These are phyloP conservation scores for Syritta pipiens DNA, from an alignment of 2,888 invertebrate genomes.

Conservation along the genomic window DNA sequence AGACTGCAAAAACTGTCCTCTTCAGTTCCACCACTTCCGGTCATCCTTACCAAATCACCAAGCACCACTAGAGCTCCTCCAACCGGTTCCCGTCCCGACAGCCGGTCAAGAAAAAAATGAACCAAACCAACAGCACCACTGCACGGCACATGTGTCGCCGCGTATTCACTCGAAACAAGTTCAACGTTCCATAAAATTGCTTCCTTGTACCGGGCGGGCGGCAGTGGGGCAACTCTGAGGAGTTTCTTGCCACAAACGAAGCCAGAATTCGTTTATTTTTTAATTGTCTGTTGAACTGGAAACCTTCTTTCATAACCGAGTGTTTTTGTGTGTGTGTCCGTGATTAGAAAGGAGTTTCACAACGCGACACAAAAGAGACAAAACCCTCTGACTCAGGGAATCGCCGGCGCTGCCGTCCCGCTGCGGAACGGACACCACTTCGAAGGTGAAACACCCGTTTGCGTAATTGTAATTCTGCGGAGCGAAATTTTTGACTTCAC, in stretches of 20 bases:
- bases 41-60: no score
- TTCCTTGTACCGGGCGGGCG: conserved; percentile 38
- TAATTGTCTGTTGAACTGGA: conserved; percentile 39
- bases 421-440: conserved; percentile 8
- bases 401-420: not conserved
- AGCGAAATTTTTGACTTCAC: conserved; percentile 24
- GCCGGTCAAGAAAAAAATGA: no score
- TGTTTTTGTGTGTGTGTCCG: no score
- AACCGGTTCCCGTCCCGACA: no score
- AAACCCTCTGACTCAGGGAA: conserved; percentile 25
- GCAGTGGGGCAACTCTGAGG: not conserved
- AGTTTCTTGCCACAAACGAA: not conserved
- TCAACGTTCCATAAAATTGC: conserved; percentile 54
- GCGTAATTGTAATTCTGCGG: conserved; percentile 50
- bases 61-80: no score
- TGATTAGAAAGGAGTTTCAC: conserved; percentile 58
- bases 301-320: conserved; percentile 35
- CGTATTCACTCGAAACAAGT: conserved; percentile 49
- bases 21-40: no score
- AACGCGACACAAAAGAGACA: conserved; percentile 12
- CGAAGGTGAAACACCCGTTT: conserved; percentile 49
- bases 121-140: no score
- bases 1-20: no score
- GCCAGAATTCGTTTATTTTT: not conserved
- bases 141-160: no score